Conservation (phyloP, 2,113 vertebrate genomes). For the Campylomormyrus numenius region DNA sequence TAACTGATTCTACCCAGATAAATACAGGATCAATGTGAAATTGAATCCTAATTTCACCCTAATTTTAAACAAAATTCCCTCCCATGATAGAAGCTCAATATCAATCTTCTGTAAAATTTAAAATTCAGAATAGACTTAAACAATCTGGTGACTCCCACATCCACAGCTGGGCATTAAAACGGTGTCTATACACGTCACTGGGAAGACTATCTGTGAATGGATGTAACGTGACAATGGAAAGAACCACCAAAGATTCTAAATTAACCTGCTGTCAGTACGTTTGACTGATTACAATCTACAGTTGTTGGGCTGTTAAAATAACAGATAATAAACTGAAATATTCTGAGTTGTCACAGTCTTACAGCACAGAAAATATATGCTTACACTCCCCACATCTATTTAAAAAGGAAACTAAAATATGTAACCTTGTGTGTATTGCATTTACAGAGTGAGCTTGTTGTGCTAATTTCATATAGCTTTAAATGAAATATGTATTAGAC, state of each 20-base stretch:
- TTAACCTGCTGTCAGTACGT: not conserved
- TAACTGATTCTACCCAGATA: not conserved
- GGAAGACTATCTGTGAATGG: not conserved
- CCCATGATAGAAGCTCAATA: not conserved
- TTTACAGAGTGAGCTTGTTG: not conserved
- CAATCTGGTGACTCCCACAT: not conserved
- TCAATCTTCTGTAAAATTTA: not conserved
- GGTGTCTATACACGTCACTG: not conserved
- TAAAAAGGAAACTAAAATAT: not conserved
- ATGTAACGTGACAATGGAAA: not conserved
- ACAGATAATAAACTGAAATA: not conserved
- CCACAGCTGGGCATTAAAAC: not conserved
- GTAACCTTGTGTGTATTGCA: not conserved
- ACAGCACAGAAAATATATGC: not conserved
- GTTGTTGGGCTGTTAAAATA: not conserved
- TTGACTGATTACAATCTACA: not conserved
- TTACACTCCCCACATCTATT: not conserved
- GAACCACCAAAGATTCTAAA: not conserved
- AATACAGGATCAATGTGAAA: not conserved
- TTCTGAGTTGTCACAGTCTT: not conserved
- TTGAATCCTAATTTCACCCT: not conserved
- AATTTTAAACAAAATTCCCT: not conserved
- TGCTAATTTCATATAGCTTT: not conserved
- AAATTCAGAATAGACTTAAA: not conserved
- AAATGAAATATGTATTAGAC: not conserved